Percentiles rank a stretch among this genome's conserved stretches.
phyloP scores from a whole-genome alignment of 2,797 vertebrate species.

The Pseudocheirus occidentalis region DNA sequence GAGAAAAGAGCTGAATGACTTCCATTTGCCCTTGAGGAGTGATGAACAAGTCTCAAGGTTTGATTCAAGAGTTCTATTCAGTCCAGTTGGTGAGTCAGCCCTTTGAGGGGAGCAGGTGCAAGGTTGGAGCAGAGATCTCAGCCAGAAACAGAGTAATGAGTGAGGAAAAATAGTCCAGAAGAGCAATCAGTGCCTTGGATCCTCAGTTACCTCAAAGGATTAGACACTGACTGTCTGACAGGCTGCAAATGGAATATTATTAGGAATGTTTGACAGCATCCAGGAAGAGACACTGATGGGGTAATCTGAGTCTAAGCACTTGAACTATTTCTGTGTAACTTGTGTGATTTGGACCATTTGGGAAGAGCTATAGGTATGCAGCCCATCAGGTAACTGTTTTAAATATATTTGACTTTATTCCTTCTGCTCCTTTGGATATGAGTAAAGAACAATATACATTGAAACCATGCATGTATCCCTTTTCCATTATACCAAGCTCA shows the following conservation, averaged over 20 bases:
- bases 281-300: neutral
- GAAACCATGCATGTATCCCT: neutral
- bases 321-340: neutral
- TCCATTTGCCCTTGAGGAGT: neutral
- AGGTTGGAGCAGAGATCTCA: neutral
- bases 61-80: neutral
- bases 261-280: neutral
- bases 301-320: neutral
- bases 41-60: neutral
- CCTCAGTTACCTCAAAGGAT: neutral
- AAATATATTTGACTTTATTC: neutral
- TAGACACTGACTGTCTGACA: neutral
- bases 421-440: neutral
- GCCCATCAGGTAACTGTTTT: neutral
- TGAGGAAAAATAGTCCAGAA: neutral
- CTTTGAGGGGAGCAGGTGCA: neutral
- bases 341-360: neutral
- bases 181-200: neutral
- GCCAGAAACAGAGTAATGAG: neutral
- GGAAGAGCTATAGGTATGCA: neutral
- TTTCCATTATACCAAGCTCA: neutral
- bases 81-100: neutral
- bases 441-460: neutral
- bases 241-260: neutral
- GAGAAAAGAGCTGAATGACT: neutral